Percentiles rank a stretch among this genome's conserved stretches.
Evolutionary conservation across 2,113 vertebrate genomes (phyloP).

Genomic region (Odocoileus virginianus): DNA sequence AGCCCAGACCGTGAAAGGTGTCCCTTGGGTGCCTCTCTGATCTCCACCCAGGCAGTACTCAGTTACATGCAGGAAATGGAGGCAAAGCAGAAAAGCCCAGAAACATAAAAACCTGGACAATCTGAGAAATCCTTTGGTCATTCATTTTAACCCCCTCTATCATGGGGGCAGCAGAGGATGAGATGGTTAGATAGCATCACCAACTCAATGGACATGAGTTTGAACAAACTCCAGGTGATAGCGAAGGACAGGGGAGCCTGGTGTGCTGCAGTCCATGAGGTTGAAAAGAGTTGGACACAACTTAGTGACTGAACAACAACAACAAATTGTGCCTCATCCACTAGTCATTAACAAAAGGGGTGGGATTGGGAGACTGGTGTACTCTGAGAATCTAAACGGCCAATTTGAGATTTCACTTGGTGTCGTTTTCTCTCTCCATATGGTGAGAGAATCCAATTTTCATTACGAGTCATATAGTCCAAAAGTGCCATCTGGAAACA

Average conservation of each 20-base stretch:
- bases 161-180: neutral
- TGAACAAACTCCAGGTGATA: neutral
- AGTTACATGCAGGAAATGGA: neutral
- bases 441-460: neutral
- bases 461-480: neutral
- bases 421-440: neutral
- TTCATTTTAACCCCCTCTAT: neutral
- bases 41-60: neutral
- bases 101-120: neutral
- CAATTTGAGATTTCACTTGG: neutral
- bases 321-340: neutral
- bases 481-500: neutral
- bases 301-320: neutral
- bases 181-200: neutral
- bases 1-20: neutral
- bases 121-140: neutral
- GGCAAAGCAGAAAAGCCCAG: neutral
- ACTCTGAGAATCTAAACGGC: neutral
- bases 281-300: neutral
- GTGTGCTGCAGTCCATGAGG: neutral
- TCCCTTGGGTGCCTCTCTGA: neutral
- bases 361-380: fast-evolving
- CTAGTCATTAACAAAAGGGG: neutral
- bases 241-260: neutral
- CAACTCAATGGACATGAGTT: neutral